These are phyloP conservation scores for Telmatochromis sp. DNA, from an alignment of 2,113 vertebrate genomes.

Conservation along the genomic window DNA sequence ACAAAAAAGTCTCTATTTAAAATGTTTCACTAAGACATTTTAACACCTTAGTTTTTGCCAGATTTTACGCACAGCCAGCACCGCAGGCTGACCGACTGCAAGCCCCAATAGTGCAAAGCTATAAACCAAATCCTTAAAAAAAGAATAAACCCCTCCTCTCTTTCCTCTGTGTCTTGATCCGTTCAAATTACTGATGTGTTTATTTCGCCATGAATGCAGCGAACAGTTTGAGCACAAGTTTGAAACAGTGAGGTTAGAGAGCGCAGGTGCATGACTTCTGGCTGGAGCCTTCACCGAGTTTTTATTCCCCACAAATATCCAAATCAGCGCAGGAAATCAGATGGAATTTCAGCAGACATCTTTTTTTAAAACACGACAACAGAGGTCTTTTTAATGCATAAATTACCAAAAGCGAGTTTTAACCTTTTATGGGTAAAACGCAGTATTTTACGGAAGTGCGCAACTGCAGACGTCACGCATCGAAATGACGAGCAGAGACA, in stretches of 20 bases:
- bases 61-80: background rate
- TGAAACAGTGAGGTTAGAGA: background rate
- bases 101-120: background rate
- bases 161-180: background rate
- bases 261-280: conserved; percentile 10
- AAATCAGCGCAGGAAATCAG: background rate
- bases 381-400: background rate
- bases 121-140: background rate
- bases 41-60: background rate
- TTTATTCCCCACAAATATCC: conserved; percentile 8
- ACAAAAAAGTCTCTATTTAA: background rate
- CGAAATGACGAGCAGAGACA: background rate
- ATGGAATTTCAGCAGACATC: background rate
- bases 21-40: background rate
- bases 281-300: background rate
- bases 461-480: conserved; percentile 12
- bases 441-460: conserved; percentile 2
- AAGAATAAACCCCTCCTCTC: background rate
- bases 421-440: conserved; percentile 14
- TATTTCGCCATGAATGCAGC: background rate
- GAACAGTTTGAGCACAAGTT: background rate
- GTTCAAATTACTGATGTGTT: background rate
- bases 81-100: background rate
- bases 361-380: accelerated
- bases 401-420: background rate